phyloP scores from a whole-genome alignment of 2,797 vertebrate genomes.

The Smutsia gigantea region DNA sequence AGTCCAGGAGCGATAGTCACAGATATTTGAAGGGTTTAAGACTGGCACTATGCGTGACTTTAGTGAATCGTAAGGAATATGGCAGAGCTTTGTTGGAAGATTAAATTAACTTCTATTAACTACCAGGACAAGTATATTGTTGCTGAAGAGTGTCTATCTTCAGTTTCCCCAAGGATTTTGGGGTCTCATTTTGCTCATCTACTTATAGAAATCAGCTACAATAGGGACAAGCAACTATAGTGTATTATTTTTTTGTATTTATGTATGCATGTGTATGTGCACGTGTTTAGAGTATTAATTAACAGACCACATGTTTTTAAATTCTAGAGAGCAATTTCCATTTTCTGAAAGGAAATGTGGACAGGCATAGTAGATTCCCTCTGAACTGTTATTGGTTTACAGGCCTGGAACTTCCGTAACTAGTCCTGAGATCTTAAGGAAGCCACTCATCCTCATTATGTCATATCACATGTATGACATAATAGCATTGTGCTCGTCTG shows the following conservation, averaged over 20 bases:
- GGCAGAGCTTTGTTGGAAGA: not conserved
- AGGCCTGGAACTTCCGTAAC: not conserved
- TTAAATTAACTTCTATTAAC: not conserved
- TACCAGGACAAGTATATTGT: not conserved
- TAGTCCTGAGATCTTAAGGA: not conserved
- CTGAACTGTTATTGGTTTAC: not conserved
- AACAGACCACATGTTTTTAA: constrained; percentile 2
- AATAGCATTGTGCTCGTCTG: not conserved
- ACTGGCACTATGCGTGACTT: not conserved
- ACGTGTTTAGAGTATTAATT: not conserved
- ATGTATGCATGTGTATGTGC: not conserved
- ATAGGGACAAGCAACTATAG: not conserved
- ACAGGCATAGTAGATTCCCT: not conserved
- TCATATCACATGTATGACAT: not conserved
- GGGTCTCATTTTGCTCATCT: not conserved
- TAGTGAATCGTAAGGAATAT: not conserved
- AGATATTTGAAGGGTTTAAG: not conserved
- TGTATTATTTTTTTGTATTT: not conserved
- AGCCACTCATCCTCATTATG: not conserved
- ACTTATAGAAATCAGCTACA: not conserved
- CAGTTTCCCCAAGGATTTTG: not conserved
- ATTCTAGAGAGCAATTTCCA: not conserved
- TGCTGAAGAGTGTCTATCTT: not conserved
- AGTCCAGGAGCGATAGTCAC: not conserved
- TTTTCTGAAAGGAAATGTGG: not conserved